Evolutionary conservation across 2,113 vertebrate genomes (phyloP), one percentile per base, ranked within the genome.

Genomic region (Uria lomvia): DNA sequence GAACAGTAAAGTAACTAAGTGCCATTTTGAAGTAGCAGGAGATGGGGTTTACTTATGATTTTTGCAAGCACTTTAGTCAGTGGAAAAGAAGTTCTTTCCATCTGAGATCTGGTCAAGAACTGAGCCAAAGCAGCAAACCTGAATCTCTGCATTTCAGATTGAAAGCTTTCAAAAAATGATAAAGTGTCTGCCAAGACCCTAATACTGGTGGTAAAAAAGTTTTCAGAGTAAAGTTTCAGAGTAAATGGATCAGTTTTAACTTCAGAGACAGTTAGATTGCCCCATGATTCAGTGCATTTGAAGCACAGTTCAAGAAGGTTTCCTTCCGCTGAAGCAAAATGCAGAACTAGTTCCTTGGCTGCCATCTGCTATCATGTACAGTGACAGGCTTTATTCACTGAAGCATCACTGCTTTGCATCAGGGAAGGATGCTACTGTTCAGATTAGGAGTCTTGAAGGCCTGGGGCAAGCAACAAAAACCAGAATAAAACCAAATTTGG

Each of bases 401-500:
- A 52, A 52, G 42, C 36, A 22, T 83, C 4, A 3, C 8, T 71
- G 50, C 36, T 83, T 74, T 80, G 29, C 36, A 30, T 56, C 29
- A 62, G 17, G 42, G 30, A 49, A 78, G 13, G 36, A 49, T 78
- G 29, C 18, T 42, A 4, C 29, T 55, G 3, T 59, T 59, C 60
- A 56, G 15, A 42, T 59, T 19, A 49, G 45, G 34, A 52, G 5
- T 5, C 43, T 27, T 49, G 26, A 92, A 84, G 36, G 27, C 11
- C 32, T 55, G 21, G 3, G 8, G 3, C 11, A 73, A 50, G 5
- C 3, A 3, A 50, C 50, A 73, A 43, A 45, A 21, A 36, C n/a
- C 6, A 36, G 9, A 12, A 38, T 36, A 36, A 71, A 36, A 36
- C 0, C 2, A 1, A 24, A 52, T 15, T 65, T 9, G 1, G 18